These are phyloP conservation scores for Erynnis tages DNA, from an alignment of 2,888 invertebrate species.

Conservation along the genomic window DNA sequence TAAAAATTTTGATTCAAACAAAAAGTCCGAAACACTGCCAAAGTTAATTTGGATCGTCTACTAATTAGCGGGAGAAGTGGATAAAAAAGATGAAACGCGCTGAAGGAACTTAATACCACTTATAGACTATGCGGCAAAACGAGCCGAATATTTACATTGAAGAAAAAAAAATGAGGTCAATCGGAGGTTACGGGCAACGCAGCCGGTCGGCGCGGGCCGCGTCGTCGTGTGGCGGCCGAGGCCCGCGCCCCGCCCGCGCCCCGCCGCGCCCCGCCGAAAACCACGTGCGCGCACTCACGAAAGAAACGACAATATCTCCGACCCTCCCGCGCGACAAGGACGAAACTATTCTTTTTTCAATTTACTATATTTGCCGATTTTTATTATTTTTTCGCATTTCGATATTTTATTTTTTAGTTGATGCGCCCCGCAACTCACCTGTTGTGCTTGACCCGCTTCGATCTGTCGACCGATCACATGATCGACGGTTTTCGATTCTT, in stretches of 20 bases:
- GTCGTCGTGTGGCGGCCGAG: conserved; percentile 66
- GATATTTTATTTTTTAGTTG: conserved; percentile 82
- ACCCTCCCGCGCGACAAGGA: conserved; percentile 45
- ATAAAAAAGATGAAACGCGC: conserved; percentile 55
- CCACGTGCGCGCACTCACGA: conserved; percentile 74
- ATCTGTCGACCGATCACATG: conserved; percentile 75
- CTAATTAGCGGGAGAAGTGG: conserved; percentile 48
- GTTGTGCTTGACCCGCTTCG: conserved; percentile 80
- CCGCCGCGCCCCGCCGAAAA: conserved; percentile 52
- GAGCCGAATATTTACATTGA: conserved; percentile 81
- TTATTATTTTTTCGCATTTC: conserved; percentile 81
- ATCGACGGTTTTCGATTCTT: conserved; percentile 69
- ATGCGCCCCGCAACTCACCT: conserved; percentile 78
- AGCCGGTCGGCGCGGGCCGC: conserved; percentile 79
- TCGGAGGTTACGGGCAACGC: conserved; percentile 80
- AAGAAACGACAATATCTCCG: conserved; percentile 47
- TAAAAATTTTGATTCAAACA: conserved; percentile 49
- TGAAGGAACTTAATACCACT: conserved; percentile 79
- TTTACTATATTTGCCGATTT: conserved; percentile 79
- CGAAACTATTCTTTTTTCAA: conserved; percentile 71
- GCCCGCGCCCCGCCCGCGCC: conserved; percentile 44
- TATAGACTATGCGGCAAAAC: conserved; percentile 78
- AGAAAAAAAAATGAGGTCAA: conserved; percentile 81
- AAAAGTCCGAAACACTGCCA: conserved; percentile 51
- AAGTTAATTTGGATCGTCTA: conserved; percentile 53